Conservation (phyloP, 1,140 invertebrate genomes). For the Caenorhabditis remanei region DNA sequence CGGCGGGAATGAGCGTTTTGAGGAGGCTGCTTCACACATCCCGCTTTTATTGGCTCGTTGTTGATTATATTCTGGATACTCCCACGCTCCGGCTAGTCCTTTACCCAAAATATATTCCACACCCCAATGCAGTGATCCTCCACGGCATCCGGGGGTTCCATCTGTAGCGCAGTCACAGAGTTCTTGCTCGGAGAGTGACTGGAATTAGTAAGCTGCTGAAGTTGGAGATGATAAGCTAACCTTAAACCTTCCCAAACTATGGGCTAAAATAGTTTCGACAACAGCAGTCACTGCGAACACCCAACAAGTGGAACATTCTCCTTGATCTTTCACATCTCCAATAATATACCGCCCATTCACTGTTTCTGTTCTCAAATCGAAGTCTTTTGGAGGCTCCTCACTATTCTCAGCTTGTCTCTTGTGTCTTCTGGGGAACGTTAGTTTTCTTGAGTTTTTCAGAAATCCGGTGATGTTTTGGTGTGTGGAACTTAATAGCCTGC, state of each 20-base stretch:
- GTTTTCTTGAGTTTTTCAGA: not conserved
- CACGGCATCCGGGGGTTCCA: not conserved
- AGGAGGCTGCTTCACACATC: not conserved
- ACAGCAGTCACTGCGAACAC: slow-evolving; percentile 2
- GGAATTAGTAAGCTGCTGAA: not conserved
- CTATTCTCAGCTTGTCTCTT: not conserved
- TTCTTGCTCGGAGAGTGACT: not conserved
- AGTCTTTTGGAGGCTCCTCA: not conserved
- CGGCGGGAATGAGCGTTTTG: not conserved
- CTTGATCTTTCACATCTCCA: not conserved
- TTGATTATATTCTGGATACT: not conserved
- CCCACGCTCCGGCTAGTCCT: not conserved
- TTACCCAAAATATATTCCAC: not conserved
- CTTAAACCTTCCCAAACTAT: not conserved
- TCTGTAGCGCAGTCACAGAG: not conserved
- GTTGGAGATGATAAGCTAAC: not conserved
- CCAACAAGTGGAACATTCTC: not conserved
- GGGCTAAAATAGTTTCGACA: not conserved
- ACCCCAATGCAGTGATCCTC: not conserved
- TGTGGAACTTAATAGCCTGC: not conserved
- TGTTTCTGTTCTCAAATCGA: not conserved
- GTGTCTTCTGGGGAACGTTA: not conserved
- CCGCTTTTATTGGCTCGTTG: not conserved
- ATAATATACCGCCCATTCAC: not conserved
- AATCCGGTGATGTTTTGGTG: not conserved